phyloP scores from a whole-genome alignment of 2,113 vertebrate species.

The Macrotis lagotis region DNA sequence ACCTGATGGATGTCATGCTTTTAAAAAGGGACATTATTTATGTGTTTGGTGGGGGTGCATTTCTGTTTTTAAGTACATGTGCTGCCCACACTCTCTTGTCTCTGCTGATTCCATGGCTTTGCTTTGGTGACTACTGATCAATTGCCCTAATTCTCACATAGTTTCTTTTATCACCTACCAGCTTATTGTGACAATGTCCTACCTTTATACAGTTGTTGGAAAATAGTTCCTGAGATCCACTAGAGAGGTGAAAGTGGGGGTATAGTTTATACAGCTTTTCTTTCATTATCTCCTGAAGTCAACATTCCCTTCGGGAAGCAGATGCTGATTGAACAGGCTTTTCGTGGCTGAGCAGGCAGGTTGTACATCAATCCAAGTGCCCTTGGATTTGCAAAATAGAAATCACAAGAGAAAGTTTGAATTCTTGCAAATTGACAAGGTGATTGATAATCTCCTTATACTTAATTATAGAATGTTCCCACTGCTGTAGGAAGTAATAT shows the following conservation, averaged over 20 bases:
- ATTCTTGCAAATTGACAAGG: conserved; percentile 52
- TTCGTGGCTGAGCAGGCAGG: background rate
- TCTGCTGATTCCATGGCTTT: background rate
- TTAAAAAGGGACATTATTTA: background rate
- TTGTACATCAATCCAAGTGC: background rate
- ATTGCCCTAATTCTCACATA: background rate
- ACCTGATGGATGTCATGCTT: background rate
- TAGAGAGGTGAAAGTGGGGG: background rate
- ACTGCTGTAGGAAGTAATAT: conserved; percentile 67
- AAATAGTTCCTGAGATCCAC: background rate
- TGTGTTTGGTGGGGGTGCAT: background rate
- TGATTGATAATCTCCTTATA: conserved; percentile 1
- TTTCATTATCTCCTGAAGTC: background rate
- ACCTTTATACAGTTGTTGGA: background rate
- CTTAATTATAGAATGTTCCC: conserved; percentile 50
- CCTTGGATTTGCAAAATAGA: conserved; percentile 46
- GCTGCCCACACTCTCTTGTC: background rate
- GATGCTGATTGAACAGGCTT: background rate
- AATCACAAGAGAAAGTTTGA: conserved; percentile 46
- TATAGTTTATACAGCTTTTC: background rate
- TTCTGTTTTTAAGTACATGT: background rate
- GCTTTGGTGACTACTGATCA: background rate
- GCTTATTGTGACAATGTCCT: background rate
- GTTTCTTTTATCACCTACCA: background rate
- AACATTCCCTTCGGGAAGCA: background rate